phyloP scores from a whole-genome alignment of 2,888 invertebrate species.

The Notocelia uddmanniana region DNA sequence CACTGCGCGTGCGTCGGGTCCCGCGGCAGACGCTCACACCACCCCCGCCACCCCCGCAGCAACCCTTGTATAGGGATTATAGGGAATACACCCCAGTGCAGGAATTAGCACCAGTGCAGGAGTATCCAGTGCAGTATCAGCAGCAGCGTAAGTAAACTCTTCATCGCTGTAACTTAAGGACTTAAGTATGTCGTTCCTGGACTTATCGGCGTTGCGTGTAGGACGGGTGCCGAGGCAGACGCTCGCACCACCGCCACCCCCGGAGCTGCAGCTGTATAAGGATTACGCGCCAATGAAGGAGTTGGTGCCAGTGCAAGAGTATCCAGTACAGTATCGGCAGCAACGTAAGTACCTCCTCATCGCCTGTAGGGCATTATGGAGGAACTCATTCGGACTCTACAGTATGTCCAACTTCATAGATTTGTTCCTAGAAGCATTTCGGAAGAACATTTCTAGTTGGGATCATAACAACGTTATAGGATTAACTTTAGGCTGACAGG shows the following conservation, averaged over 20 bases:
- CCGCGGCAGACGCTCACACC: conserved; percentile 72
- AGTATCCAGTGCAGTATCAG: conserved; percentile 57
- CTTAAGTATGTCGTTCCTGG: not conserved
- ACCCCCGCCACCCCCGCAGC: conserved; percentile 61
- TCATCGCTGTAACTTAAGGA: not conserved
- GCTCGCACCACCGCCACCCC: not conserved
- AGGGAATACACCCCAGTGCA: conserved; percentile 66
- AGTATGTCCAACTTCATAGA: not conserved
- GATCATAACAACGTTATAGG: not conserved
- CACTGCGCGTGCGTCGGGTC: conserved; percentile 68
- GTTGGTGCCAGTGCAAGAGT: not conserved
- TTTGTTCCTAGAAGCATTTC: not conserved
- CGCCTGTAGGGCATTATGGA: not conserved
- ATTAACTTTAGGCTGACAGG: not conserved
- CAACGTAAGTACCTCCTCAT: too few relatives aligned
- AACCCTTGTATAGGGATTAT: conserved; percentile 49
- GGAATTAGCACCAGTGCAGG: conserved; percentile 49
- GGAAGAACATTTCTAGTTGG: not conserved
- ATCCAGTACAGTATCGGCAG: not conserved
- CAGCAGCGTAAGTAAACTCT: conserved; percentile 71
- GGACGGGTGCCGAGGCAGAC: not conserved
- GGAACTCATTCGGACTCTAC: not conserved
- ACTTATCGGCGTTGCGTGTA: not conserved
- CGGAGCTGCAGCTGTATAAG: not conserved
- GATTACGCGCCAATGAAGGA: too few relatives aligned